Percentiles rank a stretch among this genome's conserved stretches.
phyloP scores from a whole-genome alignment of 2,797 vertebrate species.

The Acanthopagrus latus region DNA sequence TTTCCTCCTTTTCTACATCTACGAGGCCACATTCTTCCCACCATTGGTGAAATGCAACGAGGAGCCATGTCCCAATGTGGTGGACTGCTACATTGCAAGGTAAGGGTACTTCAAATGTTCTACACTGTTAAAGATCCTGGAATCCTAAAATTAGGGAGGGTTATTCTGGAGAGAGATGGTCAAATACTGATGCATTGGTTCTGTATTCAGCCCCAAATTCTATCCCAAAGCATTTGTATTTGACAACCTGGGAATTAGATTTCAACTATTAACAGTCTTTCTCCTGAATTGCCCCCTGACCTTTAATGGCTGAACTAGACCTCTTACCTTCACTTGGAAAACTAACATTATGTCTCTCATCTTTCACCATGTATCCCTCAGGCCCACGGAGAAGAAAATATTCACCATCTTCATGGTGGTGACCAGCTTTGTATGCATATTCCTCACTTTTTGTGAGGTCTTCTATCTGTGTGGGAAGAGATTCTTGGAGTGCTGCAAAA shows the following conservation, averaged over 20 bases:
- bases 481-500: slow-evolving; percentile 70
- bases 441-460: slow-evolving; percentile 86
- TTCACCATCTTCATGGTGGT: slow-evolving; percentile 89
- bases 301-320: not conserved
- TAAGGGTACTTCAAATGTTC: slow-evolving; percentile 22
- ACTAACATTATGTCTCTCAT: not conserved
- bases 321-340: not conserved
- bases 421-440: slow-evolving; percentile 85
- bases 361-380: slow-evolving; percentile 43
- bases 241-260: too few relatives aligned
- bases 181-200: too few relatives aligned
- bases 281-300: too few relatives aligned
- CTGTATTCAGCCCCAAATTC: too few relatives aligned
- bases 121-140: not conserved
- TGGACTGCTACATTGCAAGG: slow-evolving; percentile 90
- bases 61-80: slow-evolving; percentile 87
- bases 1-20: slow-evolving; percentile 89
- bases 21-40: slow-evolving; percentile 88
- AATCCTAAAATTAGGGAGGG: not conserved
- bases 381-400: slow-evolving; percentile 90
- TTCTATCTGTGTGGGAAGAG: slow-evolving; percentile 88
- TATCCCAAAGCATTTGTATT: too few relatives aligned
- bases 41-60: slow-evolving; percentile 87
- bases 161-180: too few relatives aligned
- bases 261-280: too few relatives aligned